A percentile compares a stretch with the other conserved stretches of the same genome.
Conservation (phyloP, 2,888 invertebrate genomes). For the Drosophila suboccidentalis region DNA sequence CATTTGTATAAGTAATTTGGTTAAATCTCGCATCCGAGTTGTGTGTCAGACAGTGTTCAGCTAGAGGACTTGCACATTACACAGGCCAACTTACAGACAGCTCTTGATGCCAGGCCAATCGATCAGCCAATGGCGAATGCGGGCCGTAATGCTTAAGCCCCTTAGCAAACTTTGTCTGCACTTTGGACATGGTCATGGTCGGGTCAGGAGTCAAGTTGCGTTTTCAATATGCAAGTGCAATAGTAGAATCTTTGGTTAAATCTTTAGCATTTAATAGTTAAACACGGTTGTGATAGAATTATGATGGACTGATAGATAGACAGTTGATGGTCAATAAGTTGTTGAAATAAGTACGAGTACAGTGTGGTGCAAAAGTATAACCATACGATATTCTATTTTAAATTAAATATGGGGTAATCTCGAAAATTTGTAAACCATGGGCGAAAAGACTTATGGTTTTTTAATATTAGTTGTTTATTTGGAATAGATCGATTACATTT, state of each 20-base stretch:
- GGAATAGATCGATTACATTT: too few species aligned
- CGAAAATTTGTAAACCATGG: too few species aligned
- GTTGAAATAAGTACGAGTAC: conserved; percentile 4
- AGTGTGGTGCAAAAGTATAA: conserved; percentile 2
- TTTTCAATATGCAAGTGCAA: conserved; percentile 24
- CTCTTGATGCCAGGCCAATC: conserved; percentile 43
- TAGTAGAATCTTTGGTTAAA: conserved; percentile 8
- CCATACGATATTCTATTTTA: too few species aligned
- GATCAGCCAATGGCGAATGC: conserved; percentile 54
- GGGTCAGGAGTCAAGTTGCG: conserved; percentile 15
- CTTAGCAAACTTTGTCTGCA: conserved; percentile 59
- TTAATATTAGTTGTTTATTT: too few species aligned
- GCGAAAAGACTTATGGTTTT: too few species aligned
- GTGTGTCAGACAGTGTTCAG: conserved; percentile 50
- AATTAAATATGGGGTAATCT: too few species aligned
- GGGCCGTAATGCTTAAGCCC: conserved; percentile 51
- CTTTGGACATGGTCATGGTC: conserved; percentile 30
- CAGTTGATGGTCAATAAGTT: neutral
- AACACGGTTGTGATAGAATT: conserved; percentile 4
- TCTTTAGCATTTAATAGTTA: conserved; percentile 4
- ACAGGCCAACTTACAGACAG: conserved; percentile 72
- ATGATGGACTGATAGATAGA: neutral
- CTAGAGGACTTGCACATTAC: conserved; percentile 63
- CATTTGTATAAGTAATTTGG: neutral
- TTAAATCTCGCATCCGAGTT: neutral